Conservation (phyloP, 1,140 invertebrate species). For the Phocides pigmalion region DNA sequence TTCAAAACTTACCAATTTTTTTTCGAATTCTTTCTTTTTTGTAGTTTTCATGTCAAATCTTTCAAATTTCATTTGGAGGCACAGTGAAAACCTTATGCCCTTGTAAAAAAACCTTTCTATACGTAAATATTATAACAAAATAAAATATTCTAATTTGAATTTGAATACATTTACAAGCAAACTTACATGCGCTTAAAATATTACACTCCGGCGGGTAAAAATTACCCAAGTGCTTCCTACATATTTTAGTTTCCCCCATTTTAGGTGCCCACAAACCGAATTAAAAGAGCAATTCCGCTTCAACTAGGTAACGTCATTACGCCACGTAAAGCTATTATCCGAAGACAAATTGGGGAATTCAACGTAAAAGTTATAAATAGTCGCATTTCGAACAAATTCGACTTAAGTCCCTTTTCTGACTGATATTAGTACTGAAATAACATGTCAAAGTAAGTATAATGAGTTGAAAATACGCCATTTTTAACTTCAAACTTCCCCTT, state of each 20-base stretch:
- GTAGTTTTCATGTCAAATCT: too few species aligned
- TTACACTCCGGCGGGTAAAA: too few species aligned
- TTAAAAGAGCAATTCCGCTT: slow-evolving; percentile 12
- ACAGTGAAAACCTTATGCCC: too few species aligned
- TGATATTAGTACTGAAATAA: slow-evolving; percentile 54
- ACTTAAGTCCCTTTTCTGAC: slow-evolving; percentile 53
- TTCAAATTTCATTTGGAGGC: too few species aligned
- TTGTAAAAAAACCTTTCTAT: too few species aligned
- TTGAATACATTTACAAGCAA: too few species aligned
- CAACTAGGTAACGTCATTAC: slow-evolving; percentile 30
- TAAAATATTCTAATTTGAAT: too few species aligned
- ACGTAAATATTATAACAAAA: too few species aligned
- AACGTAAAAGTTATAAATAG: slow-evolving; percentile 46
- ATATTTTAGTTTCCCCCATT: slow-evolving; percentile 1
- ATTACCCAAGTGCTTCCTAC: not conserved
- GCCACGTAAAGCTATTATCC: slow-evolving; percentile 23
- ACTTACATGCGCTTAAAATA: too few species aligned
- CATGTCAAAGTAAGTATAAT: slow-evolving; percentile 44
- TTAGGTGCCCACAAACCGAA: not conserved
- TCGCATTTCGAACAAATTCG: slow-evolving; percentile 40
- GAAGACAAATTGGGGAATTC: slow-evolving; percentile 52
- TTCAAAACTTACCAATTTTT: too few species aligned
- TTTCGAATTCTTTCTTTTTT: too few species aligned
- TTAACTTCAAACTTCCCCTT: slow-evolving; percentile 16
- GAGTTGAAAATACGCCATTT: slow-evolving; percentile 19